These are phyloP conservation scores for Aradus depressus DNA, from an alignment of 2,888 invertebrate species.

Conservation along the genomic window DNA sequence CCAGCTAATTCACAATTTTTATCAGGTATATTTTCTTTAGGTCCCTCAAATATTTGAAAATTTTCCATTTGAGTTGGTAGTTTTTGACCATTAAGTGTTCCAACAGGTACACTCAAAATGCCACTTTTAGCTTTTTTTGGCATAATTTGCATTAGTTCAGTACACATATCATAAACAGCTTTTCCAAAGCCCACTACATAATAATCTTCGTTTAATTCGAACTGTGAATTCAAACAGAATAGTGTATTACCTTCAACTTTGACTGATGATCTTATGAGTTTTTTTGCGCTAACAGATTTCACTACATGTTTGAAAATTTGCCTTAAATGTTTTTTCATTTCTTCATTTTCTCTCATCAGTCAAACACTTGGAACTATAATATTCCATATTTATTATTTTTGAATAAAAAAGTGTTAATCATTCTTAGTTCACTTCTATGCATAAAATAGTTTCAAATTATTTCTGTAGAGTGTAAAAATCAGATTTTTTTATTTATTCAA, in stretches of 20 bases:
- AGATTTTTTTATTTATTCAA: too few relatives aligned
- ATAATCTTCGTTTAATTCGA: conserved; percentile 38
- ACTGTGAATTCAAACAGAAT: conserved; percentile 18
- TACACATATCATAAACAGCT: conserved; percentile 81
- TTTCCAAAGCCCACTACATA: conserved; percentile 79
- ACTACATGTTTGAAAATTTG: conserved; percentile 29
- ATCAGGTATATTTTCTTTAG: conserved; percentile 79
- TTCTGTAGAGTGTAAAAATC: too few relatives aligned
- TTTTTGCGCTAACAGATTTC: conserved; percentile 25
- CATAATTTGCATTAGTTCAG: conserved; percentile 55
- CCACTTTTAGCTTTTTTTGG: conserved; percentile 53
- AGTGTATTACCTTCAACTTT: conserved; percentile 21
- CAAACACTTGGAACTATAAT: too few relatives aligned
- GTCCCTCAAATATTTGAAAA: conserved; percentile 71
- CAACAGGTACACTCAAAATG: conserved; percentile 64
- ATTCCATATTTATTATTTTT: too few relatives aligned
- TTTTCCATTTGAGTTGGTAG: too few relatives aligned
- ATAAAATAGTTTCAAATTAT: too few relatives aligned
- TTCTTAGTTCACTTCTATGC: too few relatives aligned
- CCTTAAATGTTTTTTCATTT: conserved; percentile 28
- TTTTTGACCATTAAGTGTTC: conserved; percentile 34
- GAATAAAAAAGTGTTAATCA: too few relatives aligned
- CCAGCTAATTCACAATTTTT: conserved; percentile 55
- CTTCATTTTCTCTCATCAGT: too few relatives aligned
- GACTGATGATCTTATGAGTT: conserved; percentile 26